Conservation (phyloP, 2,113 vertebrate genomes). For the Nothocercus julius region DNA sequence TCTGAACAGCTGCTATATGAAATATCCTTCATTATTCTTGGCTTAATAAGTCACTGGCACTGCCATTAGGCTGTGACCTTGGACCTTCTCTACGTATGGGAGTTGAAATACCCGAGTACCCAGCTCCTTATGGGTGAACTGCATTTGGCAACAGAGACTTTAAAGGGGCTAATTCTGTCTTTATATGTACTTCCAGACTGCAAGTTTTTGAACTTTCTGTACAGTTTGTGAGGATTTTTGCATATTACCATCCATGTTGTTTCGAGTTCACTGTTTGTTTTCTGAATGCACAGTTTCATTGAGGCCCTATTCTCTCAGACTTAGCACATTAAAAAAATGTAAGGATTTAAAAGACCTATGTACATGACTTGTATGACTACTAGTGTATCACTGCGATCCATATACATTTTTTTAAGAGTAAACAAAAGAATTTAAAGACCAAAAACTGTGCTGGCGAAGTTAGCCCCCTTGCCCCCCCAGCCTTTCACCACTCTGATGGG, state of each 20-base stretch:
- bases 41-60: slow-evolving; percentile 72
- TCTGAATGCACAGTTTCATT: slow-evolving; percentile 80
- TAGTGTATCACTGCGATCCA: slow-evolving; percentile 69
- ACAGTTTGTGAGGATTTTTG: slow-evolving; percentile 86
- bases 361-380: slow-evolving; percentile 64
- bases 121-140: slow-evolving; percentile 47
- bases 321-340: slow-evolving; percentile 10
- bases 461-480: not conserved
- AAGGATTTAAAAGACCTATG: slow-evolving; percentile 49
- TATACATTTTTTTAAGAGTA: slow-evolving; percentile 70
- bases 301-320: slow-evolving; percentile 78
- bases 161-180: slow-evolving; percentile 80
- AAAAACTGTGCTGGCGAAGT: slow-evolving; percentile 84
- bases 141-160: slow-evolving; percentile 46
- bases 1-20: slow-evolving; percentile 69
- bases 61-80: slow-evolving; percentile 58
- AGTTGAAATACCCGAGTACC: slow-evolving; percentile 35
- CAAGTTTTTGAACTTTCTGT: slow-evolving; percentile 86
- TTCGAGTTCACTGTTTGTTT: slow-evolving; percentile 76
- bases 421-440: slow-evolving; percentile 78
- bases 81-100: slow-evolving; percentile 43
- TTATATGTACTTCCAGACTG: slow-evolving; percentile 86
- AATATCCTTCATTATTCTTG: slow-evolving; percentile 56
- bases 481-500: slow-evolving; percentile 59
- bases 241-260: slow-evolving; percentile 76